Conservation (phyloP, 2,888 invertebrate species). For the Tetramorium bicarinatum region DNA sequence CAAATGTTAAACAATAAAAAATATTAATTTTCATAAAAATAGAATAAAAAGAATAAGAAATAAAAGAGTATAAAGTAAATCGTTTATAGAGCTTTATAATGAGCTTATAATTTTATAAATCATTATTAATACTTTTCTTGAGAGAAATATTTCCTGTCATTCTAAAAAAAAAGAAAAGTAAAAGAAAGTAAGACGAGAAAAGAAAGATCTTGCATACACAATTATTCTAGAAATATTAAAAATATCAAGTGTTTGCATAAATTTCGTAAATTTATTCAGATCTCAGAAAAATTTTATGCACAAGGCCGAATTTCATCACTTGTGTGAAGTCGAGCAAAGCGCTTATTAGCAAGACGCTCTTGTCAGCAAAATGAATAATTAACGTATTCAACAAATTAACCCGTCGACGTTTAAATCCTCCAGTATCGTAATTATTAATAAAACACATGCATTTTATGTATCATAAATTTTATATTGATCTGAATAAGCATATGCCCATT, state of each 20-base stretch:
- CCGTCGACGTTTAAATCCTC: conserved; percentile 8
- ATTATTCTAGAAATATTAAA: background rate
- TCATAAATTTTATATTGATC: background rate
- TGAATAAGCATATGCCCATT: background rate
- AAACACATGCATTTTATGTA: background rate
- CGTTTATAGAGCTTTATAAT: background rate
- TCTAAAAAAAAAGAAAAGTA: background rate
- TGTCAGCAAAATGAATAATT: conserved; percentile 32
- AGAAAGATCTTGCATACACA: background rate
- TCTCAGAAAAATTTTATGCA: conserved; percentile 13
- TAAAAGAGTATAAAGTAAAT: background rate
- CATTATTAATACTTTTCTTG: background rate
- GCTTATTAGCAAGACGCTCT: background rate
- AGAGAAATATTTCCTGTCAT: background rate
- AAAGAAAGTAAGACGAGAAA: background rate
- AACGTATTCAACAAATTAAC: conserved; percentile 37
- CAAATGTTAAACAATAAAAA: background rate
- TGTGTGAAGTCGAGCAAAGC: background rate
- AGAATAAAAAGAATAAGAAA: background rate
- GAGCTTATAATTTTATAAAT: too few relatives aligned
- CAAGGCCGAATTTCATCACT: background rate
- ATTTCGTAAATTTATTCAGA: conserved; percentile 15
- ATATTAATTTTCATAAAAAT: background rate
- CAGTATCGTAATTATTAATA: conserved; percentile 12
- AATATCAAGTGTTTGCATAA: background rate